phyloP scores from a whole-genome alignment of 1,140 invertebrate genomes.

The Aethina tumida region DNA sequence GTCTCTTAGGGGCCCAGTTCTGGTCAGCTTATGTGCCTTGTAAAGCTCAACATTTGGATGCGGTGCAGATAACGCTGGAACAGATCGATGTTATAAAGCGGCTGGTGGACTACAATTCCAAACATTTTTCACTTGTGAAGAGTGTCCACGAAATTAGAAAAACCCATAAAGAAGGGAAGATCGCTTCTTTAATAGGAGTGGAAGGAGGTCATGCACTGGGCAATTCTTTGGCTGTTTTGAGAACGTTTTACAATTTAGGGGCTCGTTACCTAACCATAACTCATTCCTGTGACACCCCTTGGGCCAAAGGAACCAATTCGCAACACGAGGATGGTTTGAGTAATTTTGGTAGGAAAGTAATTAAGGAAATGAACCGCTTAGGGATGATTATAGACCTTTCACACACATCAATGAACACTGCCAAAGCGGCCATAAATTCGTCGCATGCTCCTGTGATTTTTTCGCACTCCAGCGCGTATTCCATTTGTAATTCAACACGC shows the following conservation, averaged over 20 bases:
- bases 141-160: slow-evolving; percentile 62
- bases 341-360: slow-evolving; percentile 62
- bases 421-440: slow-evolving; percentile 70
- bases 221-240: slow-evolving; percentile 54
- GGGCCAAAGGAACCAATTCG: slow-evolving; percentile 78
- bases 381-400: slow-evolving; percentile 94
- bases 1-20: slow-evolving; percentile 73
- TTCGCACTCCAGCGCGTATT: slow-evolving; percentile 80
- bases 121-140: slow-evolving; percentile 59
- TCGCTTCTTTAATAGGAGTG: slow-evolving; percentile 61
- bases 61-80: slow-evolving; percentile 75
- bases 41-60: slow-evolving; percentile 69
- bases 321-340: slow-evolving; percentile 45
- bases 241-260: slow-evolving; percentile 60
- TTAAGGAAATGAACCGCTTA: slow-evolving; percentile 75
- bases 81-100: slow-evolving; percentile 84
- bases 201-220: slow-evolving; percentile 65
- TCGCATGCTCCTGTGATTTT: slow-evolving; percentile 85
- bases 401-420: slow-evolving; percentile 78
- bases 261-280: slow-evolving; percentile 64
- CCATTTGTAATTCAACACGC: slow-evolving; percentile 74
- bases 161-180: slow-evolving; percentile 65
- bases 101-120: slow-evolving; percentile 64
- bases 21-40: slow-evolving; percentile 80
- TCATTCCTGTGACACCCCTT: slow-evolving; percentile 62